These are phyloP conservation scores for Enteromius trimaculatus DNA, from an alignment of 2,797 vertebrate genomes.

Conservation along the genomic window DNA sequence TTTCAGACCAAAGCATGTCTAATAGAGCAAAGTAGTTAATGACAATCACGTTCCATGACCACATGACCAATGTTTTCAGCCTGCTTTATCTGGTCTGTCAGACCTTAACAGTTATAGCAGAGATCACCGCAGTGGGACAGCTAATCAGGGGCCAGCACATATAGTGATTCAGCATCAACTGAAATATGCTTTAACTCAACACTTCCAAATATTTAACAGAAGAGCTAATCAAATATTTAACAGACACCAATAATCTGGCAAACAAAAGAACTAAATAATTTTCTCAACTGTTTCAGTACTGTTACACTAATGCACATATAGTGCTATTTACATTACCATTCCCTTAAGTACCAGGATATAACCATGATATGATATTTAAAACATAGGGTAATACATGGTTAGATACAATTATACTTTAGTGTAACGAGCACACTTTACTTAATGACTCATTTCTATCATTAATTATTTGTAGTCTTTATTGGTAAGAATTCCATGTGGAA, in stretches of 20 bases:
- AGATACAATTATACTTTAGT: background rate
- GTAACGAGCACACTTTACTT: background rate
- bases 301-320: background rate
- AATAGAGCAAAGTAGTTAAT: background rate
- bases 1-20: background rate
- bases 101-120: constrained; percentile 25
- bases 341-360: background rate
- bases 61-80: background rate
- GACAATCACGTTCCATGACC: constrained; percentile 7
- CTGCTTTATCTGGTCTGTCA: constrained; percentile 36
- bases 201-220: constrained; percentile 69
- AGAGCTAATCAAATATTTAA: constrained; percentile 34
- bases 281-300: background rate
- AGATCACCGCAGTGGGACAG: constrained; percentile 41
- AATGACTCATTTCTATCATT: background rate
- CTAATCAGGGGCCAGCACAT: constrained; percentile 68
- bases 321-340: background rate
- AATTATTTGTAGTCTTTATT: background rate
- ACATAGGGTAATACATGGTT: too few species aligned
- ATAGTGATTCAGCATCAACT: constrained; percentile 76
- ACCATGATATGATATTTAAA: background rate
- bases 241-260: constrained; percentile 5
- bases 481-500: background rate
- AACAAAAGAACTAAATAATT: background rate
- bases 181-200: constrained; percentile 67